phyloP scores from a whole-genome alignment of 2,797 vertebrate genomes.

The Tokudaia tokunoshimensis region DNA sequence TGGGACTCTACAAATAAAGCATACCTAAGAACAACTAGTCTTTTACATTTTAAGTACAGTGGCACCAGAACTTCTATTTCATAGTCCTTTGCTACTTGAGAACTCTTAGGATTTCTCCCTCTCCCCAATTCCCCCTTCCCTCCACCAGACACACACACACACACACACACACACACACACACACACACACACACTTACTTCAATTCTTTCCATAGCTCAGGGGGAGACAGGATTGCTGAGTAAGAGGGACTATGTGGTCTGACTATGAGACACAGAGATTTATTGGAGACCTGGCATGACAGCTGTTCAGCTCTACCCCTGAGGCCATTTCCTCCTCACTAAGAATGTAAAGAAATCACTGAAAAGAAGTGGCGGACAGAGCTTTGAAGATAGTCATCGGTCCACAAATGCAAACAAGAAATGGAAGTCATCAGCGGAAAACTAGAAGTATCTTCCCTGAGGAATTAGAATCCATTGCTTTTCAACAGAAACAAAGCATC shows the following conservation, averaged over 20 bases:
- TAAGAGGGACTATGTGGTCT: not conserved
- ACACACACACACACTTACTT: not conserved
- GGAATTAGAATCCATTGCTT: not conserved
- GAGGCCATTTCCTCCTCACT: not conserved
- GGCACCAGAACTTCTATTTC: not conserved
- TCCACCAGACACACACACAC: not conserved
- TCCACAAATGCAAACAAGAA: conserved; percentile 50
- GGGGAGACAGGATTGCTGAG: not conserved
- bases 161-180: not conserved
- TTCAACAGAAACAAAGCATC: conserved; percentile 34
- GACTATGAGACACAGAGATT: not conserved
- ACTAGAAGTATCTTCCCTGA: conserved; percentile 23
- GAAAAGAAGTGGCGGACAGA: not conserved
- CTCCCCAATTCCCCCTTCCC: not conserved
- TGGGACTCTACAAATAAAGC: not conserved
- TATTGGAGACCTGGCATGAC: not conserved
- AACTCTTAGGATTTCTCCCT: not conserved
- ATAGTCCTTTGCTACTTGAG: not conserved
- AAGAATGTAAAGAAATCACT: not conserved
- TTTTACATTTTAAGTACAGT: not conserved
- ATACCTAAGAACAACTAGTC: not conserved
- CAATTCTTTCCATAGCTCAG: not conserved
- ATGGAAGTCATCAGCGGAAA: conserved; percentile 32
- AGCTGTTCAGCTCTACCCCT: not conserved
- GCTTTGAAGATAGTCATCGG: not conserved